Base-by-base conservation (phyloP, 2,113 vertebrate species). In the Callipepla californica region DNA sequence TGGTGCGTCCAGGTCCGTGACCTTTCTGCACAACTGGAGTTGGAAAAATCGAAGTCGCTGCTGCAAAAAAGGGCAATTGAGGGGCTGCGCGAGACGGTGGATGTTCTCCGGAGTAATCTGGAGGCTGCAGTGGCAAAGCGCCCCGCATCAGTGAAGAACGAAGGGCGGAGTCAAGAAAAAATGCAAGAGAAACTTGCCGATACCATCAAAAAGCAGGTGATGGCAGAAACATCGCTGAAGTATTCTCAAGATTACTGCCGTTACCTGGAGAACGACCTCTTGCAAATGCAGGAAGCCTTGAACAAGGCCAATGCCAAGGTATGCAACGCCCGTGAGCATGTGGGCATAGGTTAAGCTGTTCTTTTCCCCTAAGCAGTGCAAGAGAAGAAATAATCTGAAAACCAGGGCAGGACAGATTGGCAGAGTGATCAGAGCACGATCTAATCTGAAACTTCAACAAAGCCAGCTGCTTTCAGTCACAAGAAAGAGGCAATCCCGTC, bases 221-320 rank as follows among this genome's bases (percentile, higher is more conserved):
- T 98, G 98, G 98, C 98, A 15, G 98, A 99, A 96, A 98, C 98
- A 9, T 98, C 98, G 7, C 93, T 99, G 76, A 98, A 98, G 90
- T 97, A 98, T 50, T 98, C 97, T 92, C 98, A 96, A 3, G 97
- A 95, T 51, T 98, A 98, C 80, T 98, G 98, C 44, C 97, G 77
- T 75, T 97, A 98, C 91, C 96, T 99, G 78, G 98, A 99, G 89
- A 98, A 98, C 13, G 98, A 99, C 73, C 98, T 98, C 86, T 62
- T 86, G 20, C 97, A 98, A 11, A 94, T 98, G 66, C 97, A 97
- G 76, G 98, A 98, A 89, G 98, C 98, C 86, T 61, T 98, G 86
- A 97, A 98, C 73, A 95, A 97, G 78, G 84, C 98, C n/a, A 98
- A 92, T 53, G 96, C 93, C 85, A 98, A 98, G 97, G 98, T 98